Conservation (phyloP, 2,888 invertebrate species). For the Hirtodrosophila trivittata region DNA sequence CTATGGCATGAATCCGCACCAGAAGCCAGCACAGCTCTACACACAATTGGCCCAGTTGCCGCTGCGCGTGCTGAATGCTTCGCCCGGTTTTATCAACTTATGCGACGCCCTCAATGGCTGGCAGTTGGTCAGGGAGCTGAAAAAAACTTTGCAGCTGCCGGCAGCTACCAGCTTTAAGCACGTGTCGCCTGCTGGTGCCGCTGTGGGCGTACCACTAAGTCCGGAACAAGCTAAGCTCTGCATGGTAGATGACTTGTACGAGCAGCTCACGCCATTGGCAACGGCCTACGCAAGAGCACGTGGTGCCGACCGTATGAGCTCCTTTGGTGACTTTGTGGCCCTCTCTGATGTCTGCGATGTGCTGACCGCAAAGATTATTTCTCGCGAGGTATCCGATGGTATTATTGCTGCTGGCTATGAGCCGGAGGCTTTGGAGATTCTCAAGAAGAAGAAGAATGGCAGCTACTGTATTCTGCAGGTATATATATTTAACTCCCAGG, state of each 20-base stretch:
- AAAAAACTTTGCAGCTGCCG: conserved; percentile 90
- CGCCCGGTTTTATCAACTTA: conserved; percentile 98
- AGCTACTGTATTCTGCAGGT: conserved; percentile 94
- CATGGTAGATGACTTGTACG: conserved; percentile 94
- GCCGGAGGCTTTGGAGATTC: conserved; percentile 91
- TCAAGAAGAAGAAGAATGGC: conserved; percentile 98
- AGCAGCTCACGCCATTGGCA: conserved; percentile 91
- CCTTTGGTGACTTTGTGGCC: conserved; percentile 99
- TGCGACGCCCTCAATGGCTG: conserved; percentile 99
- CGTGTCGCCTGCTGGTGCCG: conserved; percentile 98
- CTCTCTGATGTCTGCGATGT: conserved; percentile 96
- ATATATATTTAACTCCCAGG: not conserved
- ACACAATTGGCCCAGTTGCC: conserved; percentile 92
- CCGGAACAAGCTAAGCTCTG: conserved; percentile 93
- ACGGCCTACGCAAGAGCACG: conserved; percentile 97
- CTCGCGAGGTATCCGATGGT: conserved; percentile 98
- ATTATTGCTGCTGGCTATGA: conserved; percentile 97
- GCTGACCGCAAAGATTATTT: conserved; percentile 95
- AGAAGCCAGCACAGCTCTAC: conserved; percentile 96
- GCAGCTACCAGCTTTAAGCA: conserved; percentile 99
- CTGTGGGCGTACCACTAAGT: conserved; percentile 92
- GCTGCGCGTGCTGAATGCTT: conserved; percentile 94
- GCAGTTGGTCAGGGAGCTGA: conserved; percentile 96
- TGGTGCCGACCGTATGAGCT: conserved; percentile 99
- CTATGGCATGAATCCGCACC: conserved; percentile 99